Evolutionary conservation across 2,113 vertebrate genomes (phyloP), one percentile per base, ranked within the genome.

Genomic region (Orycteropus afer): DNA sequence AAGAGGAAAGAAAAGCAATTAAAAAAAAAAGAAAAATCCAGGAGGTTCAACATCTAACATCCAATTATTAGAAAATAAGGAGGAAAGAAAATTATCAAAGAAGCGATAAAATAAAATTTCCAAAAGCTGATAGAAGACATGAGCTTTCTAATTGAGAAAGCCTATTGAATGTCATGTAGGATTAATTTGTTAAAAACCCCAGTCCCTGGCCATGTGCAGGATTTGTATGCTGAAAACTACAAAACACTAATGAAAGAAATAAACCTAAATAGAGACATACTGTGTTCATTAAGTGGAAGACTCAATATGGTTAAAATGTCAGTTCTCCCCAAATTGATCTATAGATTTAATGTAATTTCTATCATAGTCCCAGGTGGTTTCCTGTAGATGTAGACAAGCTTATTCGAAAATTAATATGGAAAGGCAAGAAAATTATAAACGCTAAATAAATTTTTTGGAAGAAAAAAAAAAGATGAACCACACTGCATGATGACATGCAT

Each of bases 81-180:
- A 96, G 29, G 82, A 93, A 15, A 86, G 79, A 83, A 93, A 95
- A 34, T 77, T 86, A 78, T 57, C 67, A 74, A 49, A 92, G 32
- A 83, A 81, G 5, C 63, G 67, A 34, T 29, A 78, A 10, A 32
- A 74, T 80, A 53, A 32, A 77, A 86, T 81, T 88, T 77, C 22
- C 25, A 59, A 85, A 88, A 8, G 9, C 34, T 84, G 12, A 91
- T 91, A 63, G 18, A 91, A 80, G 42, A 84, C 4, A 51, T 40
- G 45, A 71, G 37, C 74, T 88, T 93, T 91, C 55, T 89, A 80
- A 95, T 14, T 74, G 49, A 65, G 84, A 81, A 90, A 83, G 53
- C 32, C 40, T 86, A 89, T 5, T 89, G 22, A 77, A 86, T 78
- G 59, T 86, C 76, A 83, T 25, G n/a, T 1, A 82, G 47, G 92